Percentiles rank a stretch among this genome's conserved stretches.
These are phyloP conservation scores for Solea solea DNA, from an alignment of 2,113 vertebrate genomes.

Conservation along the genomic window DNA sequence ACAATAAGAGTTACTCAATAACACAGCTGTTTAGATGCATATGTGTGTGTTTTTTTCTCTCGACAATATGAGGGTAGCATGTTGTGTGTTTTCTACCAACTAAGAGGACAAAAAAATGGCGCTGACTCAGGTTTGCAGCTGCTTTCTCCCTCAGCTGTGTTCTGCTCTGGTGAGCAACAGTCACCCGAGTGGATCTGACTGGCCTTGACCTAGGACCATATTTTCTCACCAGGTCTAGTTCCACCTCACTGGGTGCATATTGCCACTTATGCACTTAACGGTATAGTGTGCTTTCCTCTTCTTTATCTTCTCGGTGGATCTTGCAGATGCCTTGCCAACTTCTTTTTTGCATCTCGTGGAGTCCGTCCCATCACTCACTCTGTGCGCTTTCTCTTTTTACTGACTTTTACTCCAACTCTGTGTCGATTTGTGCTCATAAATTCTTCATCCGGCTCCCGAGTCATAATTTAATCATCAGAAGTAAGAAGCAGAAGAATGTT, in stretches of 20 bases:
- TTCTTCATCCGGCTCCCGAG: constrained; percentile 59
- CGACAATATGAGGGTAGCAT: constrained; percentile 1
- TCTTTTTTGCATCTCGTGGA: constrained; percentile 55
- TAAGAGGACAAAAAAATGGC: constrained; percentile 30
- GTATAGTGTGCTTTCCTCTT: constrained; percentile 46
- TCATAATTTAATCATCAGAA: constrained; percentile 77
- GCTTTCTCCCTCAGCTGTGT: constrained; percentile 54
- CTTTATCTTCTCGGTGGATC: constrained; percentile 44
- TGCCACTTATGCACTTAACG: constrained; percentile 79
- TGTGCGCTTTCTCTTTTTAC: constrained; percentile 61
- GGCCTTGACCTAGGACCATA: constrained; percentile 71
- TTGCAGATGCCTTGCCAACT: constrained; percentile 56
- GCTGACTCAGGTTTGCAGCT: constrained; percentile 67
- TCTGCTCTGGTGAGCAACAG: constrained; percentile 71
- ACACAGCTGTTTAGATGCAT: constrained; percentile 3
- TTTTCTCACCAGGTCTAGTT: constrained; percentile 79
- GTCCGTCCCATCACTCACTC: constrained; percentile 61
- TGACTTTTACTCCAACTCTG: constrained; percentile 60
- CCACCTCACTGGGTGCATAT: constrained; percentile 77
- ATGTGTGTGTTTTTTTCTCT: neutral
- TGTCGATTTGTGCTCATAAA: constrained; percentile 79
- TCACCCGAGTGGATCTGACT: constrained; percentile 78
- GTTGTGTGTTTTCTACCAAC: constrained; percentile 18
- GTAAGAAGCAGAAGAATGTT: constrained; percentile 53
- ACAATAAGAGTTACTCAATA: neutral